phyloP scores from a whole-genome alignment of 2,113 vertebrate genomes.

The Ploceus nigricollis region DNA sequence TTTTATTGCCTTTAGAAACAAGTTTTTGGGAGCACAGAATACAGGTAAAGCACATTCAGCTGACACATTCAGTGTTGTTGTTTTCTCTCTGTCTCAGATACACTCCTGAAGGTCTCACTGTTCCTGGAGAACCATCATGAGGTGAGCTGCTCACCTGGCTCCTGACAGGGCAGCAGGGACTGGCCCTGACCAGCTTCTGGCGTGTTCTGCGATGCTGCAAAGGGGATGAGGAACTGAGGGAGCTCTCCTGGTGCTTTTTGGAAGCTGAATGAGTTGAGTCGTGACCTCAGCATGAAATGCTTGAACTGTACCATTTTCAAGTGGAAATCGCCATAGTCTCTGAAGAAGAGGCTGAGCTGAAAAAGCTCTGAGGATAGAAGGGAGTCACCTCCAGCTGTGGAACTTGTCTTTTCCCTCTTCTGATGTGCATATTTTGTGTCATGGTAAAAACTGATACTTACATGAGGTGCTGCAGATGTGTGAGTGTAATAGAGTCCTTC shows the following conservation, averaged over 20 bases:
- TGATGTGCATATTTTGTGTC: accelerated
- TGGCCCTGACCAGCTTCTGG: neutral
- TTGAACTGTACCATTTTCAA: neutral
- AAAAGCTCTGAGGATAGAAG: neutral
- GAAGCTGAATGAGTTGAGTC: neutral
- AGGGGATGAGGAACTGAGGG: neutral
- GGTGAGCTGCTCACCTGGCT: neutral
- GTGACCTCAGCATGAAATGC: neutral
- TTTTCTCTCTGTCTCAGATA: constrained; percentile 72
- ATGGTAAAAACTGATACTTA: neutral
- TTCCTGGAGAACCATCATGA: constrained; percentile 75
- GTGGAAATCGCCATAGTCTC: neutral
- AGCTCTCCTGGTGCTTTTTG: neutral
- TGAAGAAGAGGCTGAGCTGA: neutral
- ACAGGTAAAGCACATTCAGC: accelerated
- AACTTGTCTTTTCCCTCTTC: neutral
- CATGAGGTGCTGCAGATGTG: neutral
- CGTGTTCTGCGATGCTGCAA: accelerated
- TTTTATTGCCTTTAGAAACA: neutral
- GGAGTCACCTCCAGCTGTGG: neutral
- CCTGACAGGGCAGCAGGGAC: neutral
- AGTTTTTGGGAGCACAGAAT: neutral
- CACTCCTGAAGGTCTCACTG: constrained; percentile 78
- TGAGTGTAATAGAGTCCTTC: neutral
- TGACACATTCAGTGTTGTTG: neutral